phyloP scores from a whole-genome alignment of 2,113 vertebrate genomes.

The Bos taurus region DNA sequence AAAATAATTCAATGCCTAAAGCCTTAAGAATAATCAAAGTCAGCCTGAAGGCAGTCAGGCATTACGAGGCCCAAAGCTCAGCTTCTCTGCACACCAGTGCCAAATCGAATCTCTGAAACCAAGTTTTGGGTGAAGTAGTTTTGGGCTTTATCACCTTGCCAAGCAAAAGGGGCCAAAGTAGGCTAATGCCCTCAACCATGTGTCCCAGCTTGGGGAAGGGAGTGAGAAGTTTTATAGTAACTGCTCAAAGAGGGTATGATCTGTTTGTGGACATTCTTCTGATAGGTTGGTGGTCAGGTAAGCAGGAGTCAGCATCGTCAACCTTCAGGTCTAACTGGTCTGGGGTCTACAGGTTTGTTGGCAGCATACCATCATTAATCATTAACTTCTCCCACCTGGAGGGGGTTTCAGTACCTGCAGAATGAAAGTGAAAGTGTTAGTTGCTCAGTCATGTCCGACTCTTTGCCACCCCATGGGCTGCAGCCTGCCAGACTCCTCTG shows the following conservation, averaged over 20 bases:
- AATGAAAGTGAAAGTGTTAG: neutral
- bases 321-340: neutral
- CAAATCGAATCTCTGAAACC: fast-evolving
- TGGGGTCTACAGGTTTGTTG: neutral
- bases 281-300: neutral
- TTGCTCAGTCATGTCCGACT: neutral
- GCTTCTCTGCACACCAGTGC: neutral
- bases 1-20: neutral
- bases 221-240: neutral
- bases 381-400: neutral
- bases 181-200: neutral
- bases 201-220: neutral
- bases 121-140: neutral
- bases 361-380: neutral
- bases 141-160: neutral
- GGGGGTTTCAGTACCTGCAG: neutral
- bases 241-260: neutral
- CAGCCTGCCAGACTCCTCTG: neutral
- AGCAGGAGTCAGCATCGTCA: neutral
- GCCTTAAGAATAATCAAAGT: neutral
- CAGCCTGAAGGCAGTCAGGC: neutral
- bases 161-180: neutral
- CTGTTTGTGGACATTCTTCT: neutral
- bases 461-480: neutral
- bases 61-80: neutral